phyloP scores from a whole-genome alignment of 2,797 vertebrate genomes.

The Chromobotia macracanthus region DNA sequence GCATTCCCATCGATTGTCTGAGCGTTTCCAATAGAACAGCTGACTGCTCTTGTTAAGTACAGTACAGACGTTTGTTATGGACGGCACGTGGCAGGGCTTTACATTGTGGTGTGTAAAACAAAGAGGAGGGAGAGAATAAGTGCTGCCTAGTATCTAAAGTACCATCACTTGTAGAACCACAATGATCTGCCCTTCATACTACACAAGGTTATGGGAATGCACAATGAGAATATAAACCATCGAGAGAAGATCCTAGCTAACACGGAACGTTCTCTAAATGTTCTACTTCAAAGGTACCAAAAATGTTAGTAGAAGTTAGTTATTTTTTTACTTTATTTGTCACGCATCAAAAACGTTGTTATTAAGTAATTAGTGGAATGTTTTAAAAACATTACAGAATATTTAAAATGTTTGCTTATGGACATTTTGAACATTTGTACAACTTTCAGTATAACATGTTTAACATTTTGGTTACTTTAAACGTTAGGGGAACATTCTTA shows the following conservation, averaged over 20 bases:
- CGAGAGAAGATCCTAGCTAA: not conserved
- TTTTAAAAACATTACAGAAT: too few species aligned
- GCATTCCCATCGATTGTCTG: constrained; percentile 15
- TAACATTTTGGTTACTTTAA: too few species aligned
- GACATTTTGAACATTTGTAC: too few species aligned
- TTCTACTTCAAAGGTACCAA: too few species aligned
- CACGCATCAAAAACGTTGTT: too few species aligned
- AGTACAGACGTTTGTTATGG: not conserved
- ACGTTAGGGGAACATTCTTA: too few species aligned
- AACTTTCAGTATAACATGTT: too few species aligned
- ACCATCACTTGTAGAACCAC: constrained; percentile 6
- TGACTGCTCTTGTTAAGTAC: constrained; percentile 19
- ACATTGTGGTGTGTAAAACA: not conserved
- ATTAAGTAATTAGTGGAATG: too few species aligned
- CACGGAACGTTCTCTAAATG: too few species aligned
- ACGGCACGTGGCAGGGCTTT: not conserved
- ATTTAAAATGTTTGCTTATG: too few species aligned
- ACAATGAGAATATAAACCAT: constrained; percentile 3
- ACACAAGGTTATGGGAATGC: not conserved
- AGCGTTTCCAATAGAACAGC: constrained; percentile 12
- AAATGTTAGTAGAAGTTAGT: too few species aligned
- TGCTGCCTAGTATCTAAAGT: constrained; percentile 11
- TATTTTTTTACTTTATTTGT: too few species aligned
- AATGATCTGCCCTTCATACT: constrained; percentile 30
- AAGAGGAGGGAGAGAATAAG: constrained; percentile 15